Conservation (phyloP, 2,113 vertebrate species). For the Ammodramus savannarum region DNA sequence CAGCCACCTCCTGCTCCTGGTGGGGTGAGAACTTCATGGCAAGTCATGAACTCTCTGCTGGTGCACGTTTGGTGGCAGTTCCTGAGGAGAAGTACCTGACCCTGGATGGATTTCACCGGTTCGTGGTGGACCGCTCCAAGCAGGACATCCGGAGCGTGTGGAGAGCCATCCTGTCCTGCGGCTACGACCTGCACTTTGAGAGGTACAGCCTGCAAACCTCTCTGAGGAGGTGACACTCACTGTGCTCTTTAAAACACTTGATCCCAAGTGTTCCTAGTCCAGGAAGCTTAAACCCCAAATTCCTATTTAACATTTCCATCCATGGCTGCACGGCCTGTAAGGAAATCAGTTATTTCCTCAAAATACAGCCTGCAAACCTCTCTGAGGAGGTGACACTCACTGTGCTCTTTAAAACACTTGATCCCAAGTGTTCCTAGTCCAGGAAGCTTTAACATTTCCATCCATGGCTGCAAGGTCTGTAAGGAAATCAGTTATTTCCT, state of each 20-base stretch:
- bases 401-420: neutral
- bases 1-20: neutral
- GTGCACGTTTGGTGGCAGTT: slow-evolving; percentile 64
- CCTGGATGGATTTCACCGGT: slow-evolving; percentile 93
- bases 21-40: neutral
- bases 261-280: neutral
- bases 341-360: neutral
- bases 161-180: slow-evolving; percentile 93
- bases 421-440: neutral
- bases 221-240: rapidly evolving
- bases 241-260: neutral
- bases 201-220: slow-evolving; percentile 69
- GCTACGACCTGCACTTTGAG: slow-evolving; percentile 96
- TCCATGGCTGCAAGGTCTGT: neutral
- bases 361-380: rapidly evolving
- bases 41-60: neutral
- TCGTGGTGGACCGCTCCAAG: slow-evolving; percentile 91
- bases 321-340: neutral
- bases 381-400: rapidly evolving
- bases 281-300: too few relatives aligned
- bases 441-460: neutral
- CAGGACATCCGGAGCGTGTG: slow-evolving; percentile 97
- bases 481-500: neutral
- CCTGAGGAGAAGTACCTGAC: slow-evolving; percentile 95
- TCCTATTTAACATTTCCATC: neutral